Evolutionary conservation across 2,888 invertebrate genomes (phyloP).

Genomic region (Morpho deidamia): DNA sequence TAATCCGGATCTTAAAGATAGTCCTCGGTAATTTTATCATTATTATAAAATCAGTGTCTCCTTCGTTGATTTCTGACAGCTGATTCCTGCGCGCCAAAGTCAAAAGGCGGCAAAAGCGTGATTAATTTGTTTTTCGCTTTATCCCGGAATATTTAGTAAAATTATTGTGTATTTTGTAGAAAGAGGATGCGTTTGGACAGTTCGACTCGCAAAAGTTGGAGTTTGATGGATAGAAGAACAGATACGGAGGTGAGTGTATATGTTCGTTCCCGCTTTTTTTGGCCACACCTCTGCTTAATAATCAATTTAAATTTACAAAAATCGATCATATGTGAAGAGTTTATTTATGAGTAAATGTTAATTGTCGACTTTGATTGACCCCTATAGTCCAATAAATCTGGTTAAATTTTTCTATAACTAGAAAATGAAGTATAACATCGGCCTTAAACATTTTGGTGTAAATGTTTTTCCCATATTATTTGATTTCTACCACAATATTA

Average conservation of each 20-base stretch:
- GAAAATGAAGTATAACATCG: too few relatives aligned
- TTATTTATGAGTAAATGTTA: too few relatives aligned
- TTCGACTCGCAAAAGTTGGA: conserved; percentile 61
- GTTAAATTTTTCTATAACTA: too few relatives aligned
- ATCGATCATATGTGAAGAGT: too few relatives aligned
- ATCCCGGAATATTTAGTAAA: conserved; percentile 1
- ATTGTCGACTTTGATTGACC: too few relatives aligned
- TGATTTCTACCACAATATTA: too few relatives aligned
- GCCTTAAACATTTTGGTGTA: too few relatives aligned
- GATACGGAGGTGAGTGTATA: conserved; percentile 58
- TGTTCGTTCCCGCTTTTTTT: conserved; percentile 19
- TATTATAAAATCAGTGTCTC: conserved; percentile 22
- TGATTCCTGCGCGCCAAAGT: conserved; percentile 70
- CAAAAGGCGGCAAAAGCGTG: conserved; percentile 59
- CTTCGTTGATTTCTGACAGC: conserved; percentile 52
- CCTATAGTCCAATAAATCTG: too few relatives aligned
- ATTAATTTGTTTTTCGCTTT: conserved; percentile 14
- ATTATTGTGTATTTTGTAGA: conserved; percentile 35
- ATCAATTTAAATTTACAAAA: too few relatives aligned
- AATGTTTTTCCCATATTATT: too few relatives aligned
- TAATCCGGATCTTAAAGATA: conserved; percentile 43
- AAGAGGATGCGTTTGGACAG: conserved; percentile 54
- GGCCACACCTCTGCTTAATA: conserved; percentile 3
- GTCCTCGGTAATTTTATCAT: conserved; percentile 50
- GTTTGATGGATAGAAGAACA: conserved; percentile 62